Base-by-base conservation (phyloP, 2,888 invertebrate species). In the Nezara viridula region DNA sequence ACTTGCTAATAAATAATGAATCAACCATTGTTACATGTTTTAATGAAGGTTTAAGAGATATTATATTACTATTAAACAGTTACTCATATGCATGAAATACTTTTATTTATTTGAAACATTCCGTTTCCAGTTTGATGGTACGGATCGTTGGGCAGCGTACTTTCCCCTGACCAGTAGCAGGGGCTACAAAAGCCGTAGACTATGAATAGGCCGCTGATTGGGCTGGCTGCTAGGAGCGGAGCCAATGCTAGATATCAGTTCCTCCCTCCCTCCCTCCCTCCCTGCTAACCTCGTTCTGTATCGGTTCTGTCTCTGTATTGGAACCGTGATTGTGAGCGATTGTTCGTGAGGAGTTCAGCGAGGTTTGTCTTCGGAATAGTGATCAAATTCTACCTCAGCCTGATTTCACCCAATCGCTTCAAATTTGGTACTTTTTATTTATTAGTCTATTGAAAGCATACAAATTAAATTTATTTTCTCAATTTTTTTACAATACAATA, bases 151-250 rank as follows among this genome's bases (percentile, higher is more conserved):
- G 16, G 27, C 27, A 32, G 16, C 60, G 27, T 4, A 32, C 60
- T 27, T n/a, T 60, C 16, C 27, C 2, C 3, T 73, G 66, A 37
- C 66, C 66, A 37, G 32, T 37, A 37, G 32, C 66, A 81, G 44
- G 6, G n/a, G 14, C 14, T 40, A 81, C 44, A 47, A 47, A 77
- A n/a, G 47, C 44, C 81, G n/a, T 44, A 14, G 81, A 77, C 81
- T 81, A 44, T 81, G 81, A 81, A 81, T 81, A 81, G 81, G 44
- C 81, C 44, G 81, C 9, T 81, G 81, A 81, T 81, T 81, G 81
- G 81, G 44, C 14, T 9, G 81, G 81, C 81, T 12, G 47, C 81
- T 81, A 81, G 81, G 40, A 12, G 40, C 81, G 12, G 37, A 77
- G 44, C n/a, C 81, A 47, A 81, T 81, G 37, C 81, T 44, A 81